These are phyloP conservation scores for Hydropotes inermis DNA, from an alignment of 2,113 vertebrate species.

Conservation along the genomic window DNA sequence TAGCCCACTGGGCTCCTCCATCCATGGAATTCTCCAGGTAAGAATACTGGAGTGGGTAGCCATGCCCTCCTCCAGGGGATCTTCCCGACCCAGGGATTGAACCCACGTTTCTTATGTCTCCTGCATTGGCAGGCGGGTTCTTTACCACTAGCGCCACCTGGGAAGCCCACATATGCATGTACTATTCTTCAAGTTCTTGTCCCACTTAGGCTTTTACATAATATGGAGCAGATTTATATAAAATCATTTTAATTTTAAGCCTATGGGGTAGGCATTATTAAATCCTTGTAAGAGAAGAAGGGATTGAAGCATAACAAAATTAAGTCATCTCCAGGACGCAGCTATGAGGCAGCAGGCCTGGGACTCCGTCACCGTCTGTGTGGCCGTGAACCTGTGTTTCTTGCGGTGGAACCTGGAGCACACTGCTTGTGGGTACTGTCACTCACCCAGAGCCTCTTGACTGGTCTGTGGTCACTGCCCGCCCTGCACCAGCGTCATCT, in stretches of 20 bases:
- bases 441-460: neutral
- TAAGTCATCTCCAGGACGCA: neutral
- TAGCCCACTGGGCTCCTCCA: neutral
- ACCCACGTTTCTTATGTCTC: neutral
- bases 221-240: neutral
- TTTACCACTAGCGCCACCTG: neutral
- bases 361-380: neutral
- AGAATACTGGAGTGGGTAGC: neutral
- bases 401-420: fast-evolving
- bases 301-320: neutral
- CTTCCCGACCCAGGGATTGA: neutral
- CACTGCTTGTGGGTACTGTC: neutral
- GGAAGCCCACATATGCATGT: neutral
- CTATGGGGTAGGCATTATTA: neutral
- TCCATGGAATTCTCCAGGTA: neutral
- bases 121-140: neutral
- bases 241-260: neutral
- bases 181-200: neutral
- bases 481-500: neutral
- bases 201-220: neutral
- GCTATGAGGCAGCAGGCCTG: neutral
- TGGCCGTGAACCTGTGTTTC: neutral
- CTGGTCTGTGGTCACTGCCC: neutral
- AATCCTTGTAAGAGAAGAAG: neutral
- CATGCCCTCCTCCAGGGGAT: neutral